These are phyloP conservation scores for Anser cygnoides DNA, from an alignment of 2,113 vertebrate genomes.

Conservation along the genomic window DNA sequence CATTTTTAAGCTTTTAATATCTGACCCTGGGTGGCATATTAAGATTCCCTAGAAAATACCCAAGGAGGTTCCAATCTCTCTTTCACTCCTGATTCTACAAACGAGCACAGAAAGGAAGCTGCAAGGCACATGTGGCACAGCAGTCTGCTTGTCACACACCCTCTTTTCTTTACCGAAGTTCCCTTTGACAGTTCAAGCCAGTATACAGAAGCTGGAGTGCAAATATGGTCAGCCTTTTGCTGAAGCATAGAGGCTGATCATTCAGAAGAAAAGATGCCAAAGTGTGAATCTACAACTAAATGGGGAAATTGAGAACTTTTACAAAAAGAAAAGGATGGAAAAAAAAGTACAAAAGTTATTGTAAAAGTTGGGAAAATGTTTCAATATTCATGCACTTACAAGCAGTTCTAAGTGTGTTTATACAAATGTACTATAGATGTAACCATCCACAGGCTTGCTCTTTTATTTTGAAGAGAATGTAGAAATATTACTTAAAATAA, in stretches of 20 bases:
- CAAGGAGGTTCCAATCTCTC: neutral
- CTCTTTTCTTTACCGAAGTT: neutral
- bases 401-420: neutral
- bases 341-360: neutral
- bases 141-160: neutral
- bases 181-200: neutral
- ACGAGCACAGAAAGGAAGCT: neutral
- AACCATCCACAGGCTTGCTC: neutral
- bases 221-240: neutral
- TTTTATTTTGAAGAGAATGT: neutral
- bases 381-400: neutral
- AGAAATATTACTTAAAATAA: neutral
- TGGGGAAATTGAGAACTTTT: neutral
- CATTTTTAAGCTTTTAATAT: neutral
- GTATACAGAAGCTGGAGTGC: neutral
- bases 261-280: neutral
- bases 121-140: fast-evolving
- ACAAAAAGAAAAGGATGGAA: no score
- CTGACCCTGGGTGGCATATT: neutral
- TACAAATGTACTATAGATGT: neutral
- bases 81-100: neutral
- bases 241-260: neutral
- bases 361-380: neutral
- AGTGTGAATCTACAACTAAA: neutral
- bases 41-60: neutral